A percentile compares a stretch with the other conserved stretches of the same genome.
Evolutionary conservation across 2,888 invertebrate genomes (phyloP).

Genomic region (Scrobipalpa costella): DNA sequence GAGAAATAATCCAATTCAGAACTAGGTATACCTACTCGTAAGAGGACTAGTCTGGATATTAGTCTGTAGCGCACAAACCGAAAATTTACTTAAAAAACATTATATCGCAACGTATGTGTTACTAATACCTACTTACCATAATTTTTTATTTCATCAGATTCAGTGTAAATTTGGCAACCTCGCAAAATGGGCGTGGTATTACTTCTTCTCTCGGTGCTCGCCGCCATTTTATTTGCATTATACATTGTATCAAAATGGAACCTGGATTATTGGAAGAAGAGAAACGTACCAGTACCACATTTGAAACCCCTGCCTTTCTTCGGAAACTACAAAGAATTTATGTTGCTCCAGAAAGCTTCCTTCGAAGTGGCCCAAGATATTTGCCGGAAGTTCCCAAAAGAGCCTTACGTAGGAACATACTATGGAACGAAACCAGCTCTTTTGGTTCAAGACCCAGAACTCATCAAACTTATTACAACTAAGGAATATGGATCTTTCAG

Average conservation of each 20-base stretch:
- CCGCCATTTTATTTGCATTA: slow-evolving; percentile 1
- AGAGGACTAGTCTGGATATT: too few relatives aligned
- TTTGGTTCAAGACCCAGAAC: slow-evolving; percentile 47
- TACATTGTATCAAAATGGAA: slow-evolving; percentile 21
- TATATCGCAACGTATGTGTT: too few relatives aligned
- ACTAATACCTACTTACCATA: too few relatives aligned
- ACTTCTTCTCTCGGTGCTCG: not conserved
- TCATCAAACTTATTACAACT: slow-evolving; percentile 43
- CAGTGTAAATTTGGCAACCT: not conserved
- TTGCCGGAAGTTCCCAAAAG: slow-evolving; percentile 40
- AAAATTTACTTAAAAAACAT: too few relatives aligned
- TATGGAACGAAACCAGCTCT: slow-evolving; percentile 45
- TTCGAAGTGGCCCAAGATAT: slow-evolving; percentile 34
- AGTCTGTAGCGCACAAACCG: too few relatives aligned
- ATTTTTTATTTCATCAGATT: too few relatives aligned
- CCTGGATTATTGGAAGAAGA: slow-evolving; percentile 53
- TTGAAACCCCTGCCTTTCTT: slow-evolving; percentile 48
- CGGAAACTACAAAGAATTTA: slow-evolving; percentile 46
- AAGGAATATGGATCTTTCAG: slow-evolving; percentile 47
- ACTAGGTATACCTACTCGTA: too few relatives aligned
- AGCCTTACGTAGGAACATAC: slow-evolving; percentile 44
- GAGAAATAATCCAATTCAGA: too few relatives aligned
- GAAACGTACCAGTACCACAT: slow-evolving; percentile 49
- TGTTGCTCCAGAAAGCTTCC: slow-evolving; percentile 42
- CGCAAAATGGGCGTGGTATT: not conserved